A percentile compares a stretch with the other conserved stretches of the same genome.
These are phyloP conservation scores for Tylochromis polylepis DNA, from an alignment of 2,113 vertebrate genomes.

Conservation along the genomic window DNA sequence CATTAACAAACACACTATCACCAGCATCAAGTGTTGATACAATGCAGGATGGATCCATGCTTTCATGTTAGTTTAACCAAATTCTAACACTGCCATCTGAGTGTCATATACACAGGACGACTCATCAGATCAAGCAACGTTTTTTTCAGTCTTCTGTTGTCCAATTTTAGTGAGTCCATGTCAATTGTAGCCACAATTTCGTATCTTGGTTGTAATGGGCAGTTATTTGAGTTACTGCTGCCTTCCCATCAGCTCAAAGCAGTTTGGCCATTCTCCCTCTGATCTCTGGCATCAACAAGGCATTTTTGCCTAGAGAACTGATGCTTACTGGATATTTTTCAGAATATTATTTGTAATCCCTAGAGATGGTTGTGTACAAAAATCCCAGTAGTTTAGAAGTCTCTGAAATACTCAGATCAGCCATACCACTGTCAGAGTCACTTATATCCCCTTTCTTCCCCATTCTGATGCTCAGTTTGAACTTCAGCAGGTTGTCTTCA, in stretches of 20 bases:
- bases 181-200: background rate
- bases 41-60: background rate
- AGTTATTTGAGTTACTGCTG: background rate
- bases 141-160: background rate
- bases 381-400: background rate
- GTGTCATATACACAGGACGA: background rate
- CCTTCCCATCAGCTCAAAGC: accelerated
- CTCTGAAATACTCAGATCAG: background rate
- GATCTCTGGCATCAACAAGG: background rate
- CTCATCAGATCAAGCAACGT: background rate
- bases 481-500: background rate
- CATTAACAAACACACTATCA: background rate
- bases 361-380: background rate
- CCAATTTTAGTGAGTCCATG: background rate
- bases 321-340: background rate
- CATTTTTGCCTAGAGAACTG: background rate
- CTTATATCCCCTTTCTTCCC: background rate
- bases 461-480: no score
- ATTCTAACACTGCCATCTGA: no score
- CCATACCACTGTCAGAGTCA: background rate
- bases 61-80: no score
- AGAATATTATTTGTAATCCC: background rate
- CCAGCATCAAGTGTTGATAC: background rate
- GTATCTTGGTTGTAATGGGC: background rate
- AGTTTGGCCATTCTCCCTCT: background rate